These are phyloP conservation scores for Phalangium opilio DNA, from an alignment of 2,888 invertebrate genomes.

Conservation along the genomic window DNA sequence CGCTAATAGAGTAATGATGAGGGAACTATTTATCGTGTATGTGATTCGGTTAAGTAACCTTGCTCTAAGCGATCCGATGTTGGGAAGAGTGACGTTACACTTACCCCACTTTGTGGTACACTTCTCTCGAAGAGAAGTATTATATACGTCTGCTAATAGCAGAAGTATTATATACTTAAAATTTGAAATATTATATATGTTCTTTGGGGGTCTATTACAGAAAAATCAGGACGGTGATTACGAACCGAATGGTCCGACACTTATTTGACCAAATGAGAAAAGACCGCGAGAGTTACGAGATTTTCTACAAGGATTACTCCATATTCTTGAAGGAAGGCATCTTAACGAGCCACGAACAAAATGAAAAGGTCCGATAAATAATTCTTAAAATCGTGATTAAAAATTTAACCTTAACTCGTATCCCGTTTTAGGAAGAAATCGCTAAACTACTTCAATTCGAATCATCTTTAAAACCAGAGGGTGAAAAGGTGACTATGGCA, in stretches of 20 bases:
- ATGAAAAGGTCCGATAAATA: slow-evolving; percentile 79
- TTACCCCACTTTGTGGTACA: no score
- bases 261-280: slow-evolving; percentile 70
- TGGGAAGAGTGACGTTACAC: no score
- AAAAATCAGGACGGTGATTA: slow-evolving; percentile 66
- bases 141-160: no score
- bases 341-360: slow-evolving; percentile 60
- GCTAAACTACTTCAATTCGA: slow-evolving; percentile 80
- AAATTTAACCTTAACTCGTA: no score
- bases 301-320: slow-evolving; percentile 82
- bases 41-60: no score
- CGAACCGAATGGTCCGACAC: slow-evolving; percentile 65
- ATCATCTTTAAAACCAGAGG: slow-evolving; percentile 58
- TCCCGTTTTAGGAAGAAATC: slow-evolving; percentile 70
- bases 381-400: no score
- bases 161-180: no score
- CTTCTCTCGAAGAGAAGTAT: no score
- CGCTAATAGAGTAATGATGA: no score
- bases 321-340: slow-evolving; percentile 91
- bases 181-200: no score
- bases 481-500: slow-evolving; percentile 51
- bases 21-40: no score
- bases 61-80: no score
- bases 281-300: slow-evolving; percentile 58
- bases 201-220: slow-evolving; percentile 33